Conservation (phyloP, 2,113 vertebrate genomes). For the Hippocampus guttulatus region DNA sequence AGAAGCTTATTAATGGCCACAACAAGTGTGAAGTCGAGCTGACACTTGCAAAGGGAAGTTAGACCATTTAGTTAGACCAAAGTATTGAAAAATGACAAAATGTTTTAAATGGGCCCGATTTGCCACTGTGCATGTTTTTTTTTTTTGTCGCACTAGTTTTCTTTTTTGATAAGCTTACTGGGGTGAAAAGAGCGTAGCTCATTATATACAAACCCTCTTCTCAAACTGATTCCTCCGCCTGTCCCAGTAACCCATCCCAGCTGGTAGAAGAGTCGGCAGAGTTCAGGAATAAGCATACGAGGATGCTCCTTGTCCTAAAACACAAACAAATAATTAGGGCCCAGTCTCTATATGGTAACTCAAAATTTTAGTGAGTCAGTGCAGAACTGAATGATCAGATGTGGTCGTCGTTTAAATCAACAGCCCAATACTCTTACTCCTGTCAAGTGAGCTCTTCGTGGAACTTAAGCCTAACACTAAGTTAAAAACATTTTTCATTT, state of each 20-base stretch:
- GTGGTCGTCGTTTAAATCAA: background rate
- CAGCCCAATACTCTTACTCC: too few species aligned
- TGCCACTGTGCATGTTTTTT: background rate
- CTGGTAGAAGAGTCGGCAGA: constrained; percentile 89
- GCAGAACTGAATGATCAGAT: background rate
- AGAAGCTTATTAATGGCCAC: background rate
- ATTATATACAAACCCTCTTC: constrained; percentile 76
- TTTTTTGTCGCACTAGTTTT: background rate
- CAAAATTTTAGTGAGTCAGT: background rate
- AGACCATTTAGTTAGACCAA: too few species aligned
- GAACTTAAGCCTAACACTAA: background rate
- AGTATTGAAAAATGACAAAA: background rate
- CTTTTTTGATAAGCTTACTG: background rate
- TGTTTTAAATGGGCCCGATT: background rate
- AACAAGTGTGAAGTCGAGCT: background rate
- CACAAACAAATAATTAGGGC: background rate
- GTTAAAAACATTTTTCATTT: background rate
- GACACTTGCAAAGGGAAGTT: background rate
- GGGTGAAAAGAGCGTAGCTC: background rate
- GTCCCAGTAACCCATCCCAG: constrained; percentile 96
- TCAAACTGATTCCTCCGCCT: constrained; percentile 91
- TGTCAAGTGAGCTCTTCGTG: too few species aligned
- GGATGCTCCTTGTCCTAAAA: constrained; percentile 85
- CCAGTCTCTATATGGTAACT: background rate
- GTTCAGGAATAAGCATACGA: constrained; percentile 85